These are phyloP conservation scores for Palythoa grandiflora DNA, from an alignment of 92 coral and sea anemone species.

Conservation along the genomic window DNA sequence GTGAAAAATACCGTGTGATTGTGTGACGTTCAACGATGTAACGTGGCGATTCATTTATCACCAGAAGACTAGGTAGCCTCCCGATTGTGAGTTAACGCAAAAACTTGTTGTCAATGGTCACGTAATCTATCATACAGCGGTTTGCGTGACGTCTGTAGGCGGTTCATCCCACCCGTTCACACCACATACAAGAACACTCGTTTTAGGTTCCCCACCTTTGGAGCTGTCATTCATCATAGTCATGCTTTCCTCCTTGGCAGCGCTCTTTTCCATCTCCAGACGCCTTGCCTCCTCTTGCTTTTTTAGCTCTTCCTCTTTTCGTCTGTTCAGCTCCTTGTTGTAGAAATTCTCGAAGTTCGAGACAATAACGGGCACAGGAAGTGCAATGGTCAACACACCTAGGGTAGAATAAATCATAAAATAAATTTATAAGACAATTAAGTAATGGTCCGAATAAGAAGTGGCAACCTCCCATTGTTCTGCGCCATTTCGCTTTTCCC, in stretches of 20 bases:
- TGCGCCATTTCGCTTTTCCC: no score
- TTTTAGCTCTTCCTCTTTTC: slow-evolving; percentile 87
- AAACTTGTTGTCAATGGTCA: not conserved
- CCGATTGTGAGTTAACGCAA: slow-evolving; percentile 15
- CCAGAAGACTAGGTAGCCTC: not conserved
- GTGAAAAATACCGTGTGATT: slow-evolving; percentile 10
- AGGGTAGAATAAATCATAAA: not conserved
- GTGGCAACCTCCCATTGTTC: no score
- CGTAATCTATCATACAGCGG: slow-evolving; percentile 70
- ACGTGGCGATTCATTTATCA: slow-evolving; percentile 17
- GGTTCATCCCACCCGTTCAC: slow-evolving; percentile 79
- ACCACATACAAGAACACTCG: slow-evolving; percentile 78
- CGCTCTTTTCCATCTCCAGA: slow-evolving; percentile 41
- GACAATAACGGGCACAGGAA: slow-evolving; percentile 98
- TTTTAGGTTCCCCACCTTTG: slow-evolving; percentile 55
- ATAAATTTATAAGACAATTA: no score
- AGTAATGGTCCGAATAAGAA: no score
- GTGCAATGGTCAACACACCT: slow-evolving; percentile 97
- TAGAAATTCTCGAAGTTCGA: slow-evolving; percentile 99
- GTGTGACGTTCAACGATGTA: not conserved
- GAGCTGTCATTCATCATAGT: slow-evolving; percentile 49
- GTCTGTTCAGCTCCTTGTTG: slow-evolving; percentile 95
- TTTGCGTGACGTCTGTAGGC: slow-evolving; percentile 63
- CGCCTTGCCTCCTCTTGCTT: slow-evolving; percentile 80
- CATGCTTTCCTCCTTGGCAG: slow-evolving; percentile 50